Evolutionary conservation across 2,888 invertebrate species (phyloP).

Genomic region (Athripsodes cinereus): DNA sequence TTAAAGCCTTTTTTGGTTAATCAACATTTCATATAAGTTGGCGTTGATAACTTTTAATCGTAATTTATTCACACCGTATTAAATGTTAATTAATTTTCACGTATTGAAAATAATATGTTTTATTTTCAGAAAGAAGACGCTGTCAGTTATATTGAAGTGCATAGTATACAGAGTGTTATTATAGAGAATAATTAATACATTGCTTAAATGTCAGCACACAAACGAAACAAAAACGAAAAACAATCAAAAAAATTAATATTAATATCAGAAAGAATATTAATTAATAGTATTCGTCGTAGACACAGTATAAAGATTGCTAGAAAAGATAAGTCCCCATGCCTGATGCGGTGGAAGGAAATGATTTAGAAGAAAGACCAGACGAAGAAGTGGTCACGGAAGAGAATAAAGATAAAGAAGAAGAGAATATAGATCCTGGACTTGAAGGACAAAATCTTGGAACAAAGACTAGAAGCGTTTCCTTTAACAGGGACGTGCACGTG

Average conservation of each 20-base stretch:
- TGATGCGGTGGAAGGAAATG: conserved; percentile 23
- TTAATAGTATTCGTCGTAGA: neutral
- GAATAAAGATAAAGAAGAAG: neutral
- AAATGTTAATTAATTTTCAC: no score
- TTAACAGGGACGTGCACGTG: conserved; percentile 86
- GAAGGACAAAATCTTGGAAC: conserved; percentile 31
- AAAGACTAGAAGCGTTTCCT: conserved; percentile 67
- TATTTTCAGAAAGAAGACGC: neutral
- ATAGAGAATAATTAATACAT: neutral
- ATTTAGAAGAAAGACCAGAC: conserved; percentile 10
- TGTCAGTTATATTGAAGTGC: neutral
- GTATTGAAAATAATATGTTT: no score
- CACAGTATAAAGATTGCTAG: conserved; percentile 5
- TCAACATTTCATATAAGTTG: no score
- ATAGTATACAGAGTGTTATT: neutral
- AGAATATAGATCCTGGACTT: neutral
- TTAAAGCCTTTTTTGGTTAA: no score
- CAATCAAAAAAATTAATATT: neutral
- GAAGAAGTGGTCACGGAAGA: conserved; percentile 6
- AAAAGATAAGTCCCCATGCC: conserved; percentile 22
- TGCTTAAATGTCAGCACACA: neutral
- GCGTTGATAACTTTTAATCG: no score
- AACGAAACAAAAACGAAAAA: neutral
- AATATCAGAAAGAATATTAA: neutral
- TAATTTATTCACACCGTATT: no score